Conservation (phyloP, 2,113 vertebrate genomes). For the Anhinga rufa region DNA sequence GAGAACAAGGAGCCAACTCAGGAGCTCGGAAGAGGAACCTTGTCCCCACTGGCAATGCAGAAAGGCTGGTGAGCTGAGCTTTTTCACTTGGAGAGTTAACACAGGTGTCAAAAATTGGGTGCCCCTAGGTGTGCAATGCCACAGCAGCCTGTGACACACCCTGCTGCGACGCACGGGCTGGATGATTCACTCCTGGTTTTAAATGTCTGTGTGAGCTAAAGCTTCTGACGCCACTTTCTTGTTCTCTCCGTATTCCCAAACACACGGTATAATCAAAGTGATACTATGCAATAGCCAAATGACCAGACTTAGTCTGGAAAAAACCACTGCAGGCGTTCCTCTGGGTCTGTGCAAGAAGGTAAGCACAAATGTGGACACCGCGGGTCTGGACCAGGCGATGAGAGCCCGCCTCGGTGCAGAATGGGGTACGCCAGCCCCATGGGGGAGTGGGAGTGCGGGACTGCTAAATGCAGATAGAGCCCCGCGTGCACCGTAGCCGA, state of each 20-base stretch:
- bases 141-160: background rate
- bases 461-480: background rate
- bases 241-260: background rate
- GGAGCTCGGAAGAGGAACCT: background rate
- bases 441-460: background rate
- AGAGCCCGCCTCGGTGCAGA: background rate
- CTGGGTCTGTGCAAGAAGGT: background rate
- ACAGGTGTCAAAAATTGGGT: background rate
- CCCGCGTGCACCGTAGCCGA: too few species aligned
- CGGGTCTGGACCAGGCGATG: background rate
- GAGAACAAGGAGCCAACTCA: background rate
- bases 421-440: background rate
- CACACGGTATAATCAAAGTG: background rate
- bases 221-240: background rate
- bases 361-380: background rate
- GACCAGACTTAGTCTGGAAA: background rate
- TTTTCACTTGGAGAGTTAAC: background rate
- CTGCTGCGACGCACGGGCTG: background rate
- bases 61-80: background rate
- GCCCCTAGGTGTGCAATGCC: background rate
- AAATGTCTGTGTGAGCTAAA: background rate
- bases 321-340: background rate
- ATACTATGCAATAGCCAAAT: background rate
- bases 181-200: background rate
- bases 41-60: background rate